phyloP scores from a whole-genome alignment of 2,113 vertebrate genomes.

The Motacilla alba region DNA sequence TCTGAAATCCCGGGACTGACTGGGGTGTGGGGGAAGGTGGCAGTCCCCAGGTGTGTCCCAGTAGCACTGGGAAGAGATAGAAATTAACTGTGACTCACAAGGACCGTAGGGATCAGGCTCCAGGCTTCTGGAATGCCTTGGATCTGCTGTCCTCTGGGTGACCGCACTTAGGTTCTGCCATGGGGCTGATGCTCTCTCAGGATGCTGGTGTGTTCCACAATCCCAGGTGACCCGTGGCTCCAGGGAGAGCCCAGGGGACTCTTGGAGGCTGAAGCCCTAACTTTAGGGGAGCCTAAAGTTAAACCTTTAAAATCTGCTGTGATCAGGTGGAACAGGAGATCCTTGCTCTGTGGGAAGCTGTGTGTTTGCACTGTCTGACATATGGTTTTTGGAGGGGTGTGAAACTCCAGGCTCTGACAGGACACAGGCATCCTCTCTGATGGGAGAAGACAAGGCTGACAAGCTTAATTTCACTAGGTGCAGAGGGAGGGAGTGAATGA shows the following conservation, averaged over 20 bases:
- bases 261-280: background rate
- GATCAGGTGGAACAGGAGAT: background rate
- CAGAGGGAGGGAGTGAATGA: background rate
- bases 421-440: background rate
- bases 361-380: background rate
- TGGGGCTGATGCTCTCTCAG: background rate
- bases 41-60: background rate
- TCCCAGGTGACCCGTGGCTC: background rate
- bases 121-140: background rate
- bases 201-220: background rate
- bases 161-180: background rate
- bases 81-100: background rate
- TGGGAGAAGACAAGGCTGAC: background rate
- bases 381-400: accelerated
- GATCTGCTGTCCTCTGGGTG: background rate
- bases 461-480: background rate
- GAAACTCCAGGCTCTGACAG: background rate
- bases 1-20: background rate
- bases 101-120: background rate
- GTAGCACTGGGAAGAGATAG: background rate
- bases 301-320: background rate
- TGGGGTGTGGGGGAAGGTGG: background rate
- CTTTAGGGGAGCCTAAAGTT: background rate
- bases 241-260: background rate
- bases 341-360: background rate